Evolutionary conservation across 2,797 vertebrate species (phyloP).

Genomic region (Psittacula derbiana): DNA sequence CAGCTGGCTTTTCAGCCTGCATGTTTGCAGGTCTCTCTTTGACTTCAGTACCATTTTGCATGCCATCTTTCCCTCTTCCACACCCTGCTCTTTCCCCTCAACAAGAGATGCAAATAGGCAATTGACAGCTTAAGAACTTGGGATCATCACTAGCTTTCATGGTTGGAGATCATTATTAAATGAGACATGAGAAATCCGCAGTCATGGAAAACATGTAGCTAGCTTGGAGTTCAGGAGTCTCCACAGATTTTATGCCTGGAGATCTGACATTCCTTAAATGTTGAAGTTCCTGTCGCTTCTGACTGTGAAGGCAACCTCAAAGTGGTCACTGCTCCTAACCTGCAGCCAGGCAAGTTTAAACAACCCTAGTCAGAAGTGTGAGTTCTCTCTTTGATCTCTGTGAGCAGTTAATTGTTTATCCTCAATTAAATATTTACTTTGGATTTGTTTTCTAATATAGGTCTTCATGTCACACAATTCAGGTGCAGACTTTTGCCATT

Average conservation of each 20-base stretch:
- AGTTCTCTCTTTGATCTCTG: conserved; percentile 16
- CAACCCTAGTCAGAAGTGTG: not conserved
- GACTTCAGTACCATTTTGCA: not conserved
- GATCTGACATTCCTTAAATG: not conserved
- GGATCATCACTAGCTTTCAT: conserved; percentile 9
- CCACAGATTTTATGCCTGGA: not conserved
- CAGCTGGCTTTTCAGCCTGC: not conserved
- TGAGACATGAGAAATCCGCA: conserved; percentile 1
- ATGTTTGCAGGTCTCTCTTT: not conserved
- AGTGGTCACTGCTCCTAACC: not conserved
- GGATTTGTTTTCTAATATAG: conserved; percentile 28
- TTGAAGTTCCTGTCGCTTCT: not conserved
- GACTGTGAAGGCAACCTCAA: not conserved
- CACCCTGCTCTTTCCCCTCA: not conserved
- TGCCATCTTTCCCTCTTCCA: not conserved
- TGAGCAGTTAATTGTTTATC: conserved; percentile 27
- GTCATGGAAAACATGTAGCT: not conserved
- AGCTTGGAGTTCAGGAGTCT: not conserved
- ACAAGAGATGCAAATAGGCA: conserved; percentile 29
- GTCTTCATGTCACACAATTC: not conserved
- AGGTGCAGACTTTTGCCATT: not conserved
- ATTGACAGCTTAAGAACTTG: not conserved
- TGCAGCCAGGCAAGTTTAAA: conserved; percentile 6
- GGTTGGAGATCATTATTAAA: not conserved
- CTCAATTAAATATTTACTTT: conserved; percentile 51